Evolutionary conservation across 2,888 invertebrate genomes (phyloP).

Genomic region (Melieria omissa): DNA sequence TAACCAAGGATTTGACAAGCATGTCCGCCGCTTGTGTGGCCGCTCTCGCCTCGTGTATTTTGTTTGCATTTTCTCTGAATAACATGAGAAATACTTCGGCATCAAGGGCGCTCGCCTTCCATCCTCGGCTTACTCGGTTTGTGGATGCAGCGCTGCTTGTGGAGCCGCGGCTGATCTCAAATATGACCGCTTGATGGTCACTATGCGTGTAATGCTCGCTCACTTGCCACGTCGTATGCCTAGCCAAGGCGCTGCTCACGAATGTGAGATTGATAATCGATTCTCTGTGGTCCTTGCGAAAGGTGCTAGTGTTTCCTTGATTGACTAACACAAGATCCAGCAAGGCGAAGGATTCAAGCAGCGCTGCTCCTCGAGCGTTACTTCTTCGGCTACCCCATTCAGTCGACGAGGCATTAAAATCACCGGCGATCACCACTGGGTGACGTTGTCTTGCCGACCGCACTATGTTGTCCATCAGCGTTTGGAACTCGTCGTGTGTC

Average conservation of each 20-base stretch:
- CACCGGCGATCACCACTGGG: background rate
- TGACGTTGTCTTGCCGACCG: background rate
- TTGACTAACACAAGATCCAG: constrained; percentile 10
- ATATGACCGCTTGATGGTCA: constrained; percentile 19
- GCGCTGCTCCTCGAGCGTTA: background rate
- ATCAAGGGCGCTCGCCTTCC: too few relatives aligned
- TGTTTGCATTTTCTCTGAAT: too few relatives aligned
- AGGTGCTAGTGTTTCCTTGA: background rate
- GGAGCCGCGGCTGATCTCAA: background rate
- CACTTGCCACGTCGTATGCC: constrained; percentile 7
- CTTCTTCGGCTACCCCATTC: constrained; percentile 9
- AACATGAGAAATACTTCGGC: too few relatives aligned
- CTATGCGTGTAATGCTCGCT: constrained; percentile 23
- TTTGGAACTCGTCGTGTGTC: constrained; percentile 11
- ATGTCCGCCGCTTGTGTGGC: background rate
- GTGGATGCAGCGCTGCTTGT: too few relatives aligned
- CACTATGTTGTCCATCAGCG: constrained; percentile 1
- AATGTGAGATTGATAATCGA: constrained; percentile 27
- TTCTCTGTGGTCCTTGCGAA: background rate
- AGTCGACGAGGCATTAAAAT: background rate
- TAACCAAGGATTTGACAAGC: too few relatives aligned
- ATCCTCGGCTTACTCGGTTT: too few relatives aligned
- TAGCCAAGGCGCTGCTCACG: constrained; percentile 12
- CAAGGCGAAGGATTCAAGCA: constrained; percentile 8
- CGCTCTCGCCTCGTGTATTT: background rate